A percentile compares a stretch with the other conserved stretches of the same genome.
phyloP scores from a whole-genome alignment of 1,140 invertebrate genomes.

The Drosophila nannoptera region DNA sequence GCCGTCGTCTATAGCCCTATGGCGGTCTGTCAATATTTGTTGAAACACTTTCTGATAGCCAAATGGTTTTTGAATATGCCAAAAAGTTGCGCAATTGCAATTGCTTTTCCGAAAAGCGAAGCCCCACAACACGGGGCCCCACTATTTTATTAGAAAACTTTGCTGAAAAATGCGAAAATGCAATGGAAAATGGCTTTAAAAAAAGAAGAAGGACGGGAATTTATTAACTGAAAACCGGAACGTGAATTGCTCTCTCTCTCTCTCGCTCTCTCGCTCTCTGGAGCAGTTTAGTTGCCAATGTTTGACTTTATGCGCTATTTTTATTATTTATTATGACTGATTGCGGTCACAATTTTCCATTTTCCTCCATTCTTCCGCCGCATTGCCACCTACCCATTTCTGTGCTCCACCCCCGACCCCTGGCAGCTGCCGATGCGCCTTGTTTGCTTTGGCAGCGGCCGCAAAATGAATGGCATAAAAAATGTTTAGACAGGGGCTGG shows the following conservation, averaged over 20 bases:
- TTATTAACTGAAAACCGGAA: background rate
- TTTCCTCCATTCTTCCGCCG: conserved; percentile 3
- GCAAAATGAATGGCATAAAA: conserved; percentile 35
- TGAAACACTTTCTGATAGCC: conserved; percentile 75
- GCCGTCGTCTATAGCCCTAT: conserved; percentile 19
- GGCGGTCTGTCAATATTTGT: conserved; percentile 74
- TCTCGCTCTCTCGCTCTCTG: background rate
- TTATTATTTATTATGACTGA: conserved; percentile 77
- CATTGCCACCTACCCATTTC: background rate
- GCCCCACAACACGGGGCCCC: conserved; percentile 27
- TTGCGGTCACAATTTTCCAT: conserved; percentile 58
- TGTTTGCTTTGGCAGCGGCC: conserved; percentile 59
- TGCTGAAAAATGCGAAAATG: conserved; percentile 29
- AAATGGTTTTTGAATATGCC: conserved; percentile 73
- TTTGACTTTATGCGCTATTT: conserved; percentile 76
- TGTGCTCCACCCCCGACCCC: background rate
- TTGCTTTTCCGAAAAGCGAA: conserved; percentile 35
- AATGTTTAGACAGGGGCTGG: conserved; percentile 63
- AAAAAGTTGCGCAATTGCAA: conserved; percentile 71
- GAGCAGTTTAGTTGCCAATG: conserved; percentile 45
- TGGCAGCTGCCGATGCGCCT: background rate
- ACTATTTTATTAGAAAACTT: conserved; percentile 77
- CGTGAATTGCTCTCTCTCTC: background rate
- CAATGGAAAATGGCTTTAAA: conserved; percentile 15
- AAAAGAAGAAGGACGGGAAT: background rate